Conservation (phyloP, 2,113 vertebrate genomes). For the Zingel zingel region DNA sequence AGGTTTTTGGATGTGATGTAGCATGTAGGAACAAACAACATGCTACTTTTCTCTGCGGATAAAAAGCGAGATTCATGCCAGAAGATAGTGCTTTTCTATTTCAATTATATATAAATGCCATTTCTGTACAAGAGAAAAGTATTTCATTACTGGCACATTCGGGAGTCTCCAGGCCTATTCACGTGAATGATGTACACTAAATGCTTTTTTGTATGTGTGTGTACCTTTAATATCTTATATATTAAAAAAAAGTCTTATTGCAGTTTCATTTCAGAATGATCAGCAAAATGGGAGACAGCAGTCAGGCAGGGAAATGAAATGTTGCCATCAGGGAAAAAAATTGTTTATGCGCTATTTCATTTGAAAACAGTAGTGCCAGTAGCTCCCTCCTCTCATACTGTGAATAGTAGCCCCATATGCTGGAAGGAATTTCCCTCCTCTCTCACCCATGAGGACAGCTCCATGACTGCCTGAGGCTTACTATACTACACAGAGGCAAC, state of each 20-base stretch:
- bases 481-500: slow-evolving; percentile 42
- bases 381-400: slow-evolving; percentile 43
- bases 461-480: slow-evolving; percentile 60
- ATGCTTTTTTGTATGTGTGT: slow-evolving; percentile 27
- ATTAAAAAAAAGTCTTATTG: slow-evolving; percentile 44
- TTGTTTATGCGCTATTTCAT: slow-evolving; percentile 72
- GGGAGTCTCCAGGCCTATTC: slow-evolving; percentile 25
- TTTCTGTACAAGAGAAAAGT: slow-evolving; percentile 20
- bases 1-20: neutral
- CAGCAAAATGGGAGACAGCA: slow-evolving; percentile 62
- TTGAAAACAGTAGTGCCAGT: slow-evolving; percentile 60
- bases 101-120: slow-evolving; percentile 13
- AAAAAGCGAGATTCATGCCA: slow-evolving; percentile 10
- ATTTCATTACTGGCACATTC: slow-evolving; percentile 48
- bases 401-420: slow-evolving; percentile 52
- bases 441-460: slow-evolving; percentile 63
- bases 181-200: slow-evolving; percentile 49
- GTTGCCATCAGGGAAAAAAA: slow-evolving; percentile 60
- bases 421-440: slow-evolving; percentile 60
- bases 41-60: slow-evolving; percentile 1
- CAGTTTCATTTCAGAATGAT: slow-evolving; percentile 67
- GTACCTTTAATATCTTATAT: slow-evolving; percentile 48
- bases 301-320: slow-evolving; percentile 69
- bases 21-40: slow-evolving; percentile 8
- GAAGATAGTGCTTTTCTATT: slow-evolving; percentile 28